A percentile compares a stretch with the other conserved stretches of the same genome.
phyloP scores from a whole-genome alignment of 1,140 invertebrate species.

The Calycopis cecrops region DNA sequence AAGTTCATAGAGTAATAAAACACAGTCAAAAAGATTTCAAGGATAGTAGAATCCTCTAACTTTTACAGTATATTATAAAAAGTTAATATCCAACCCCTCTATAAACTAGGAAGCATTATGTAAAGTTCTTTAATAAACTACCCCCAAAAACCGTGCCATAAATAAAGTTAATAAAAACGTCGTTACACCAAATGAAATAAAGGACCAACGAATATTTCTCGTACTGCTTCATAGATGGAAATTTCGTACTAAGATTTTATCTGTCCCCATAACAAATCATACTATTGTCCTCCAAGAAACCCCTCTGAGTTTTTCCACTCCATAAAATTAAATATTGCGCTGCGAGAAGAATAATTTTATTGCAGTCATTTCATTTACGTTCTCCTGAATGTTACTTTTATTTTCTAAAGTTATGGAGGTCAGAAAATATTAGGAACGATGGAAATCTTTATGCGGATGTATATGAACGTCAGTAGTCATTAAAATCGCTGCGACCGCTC shows the following conservation, averaged over 20 bases:
- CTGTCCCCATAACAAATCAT: constrained; percentile 59
- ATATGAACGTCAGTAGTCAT: no score
- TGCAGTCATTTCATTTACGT: constrained; percentile 25
- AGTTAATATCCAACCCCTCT: background rate
- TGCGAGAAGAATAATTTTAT: constrained; percentile 55
- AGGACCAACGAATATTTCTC: constrained; percentile 37
- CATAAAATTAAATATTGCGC: constrained; percentile 65
- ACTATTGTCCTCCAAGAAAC: constrained; percentile 46
- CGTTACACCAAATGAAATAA: constrained; percentile 33
- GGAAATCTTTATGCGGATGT: no score
- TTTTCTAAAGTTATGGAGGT: background rate
- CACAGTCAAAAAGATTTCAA: no score
- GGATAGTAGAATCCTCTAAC: no score
- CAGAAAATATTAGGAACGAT: background rate
- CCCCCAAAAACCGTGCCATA: constrained; percentile 34
- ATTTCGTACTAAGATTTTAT: constrained; percentile 38
- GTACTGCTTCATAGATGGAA: constrained; percentile 36
- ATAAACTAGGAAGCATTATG: constrained; percentile 17
- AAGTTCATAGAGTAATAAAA: no score
- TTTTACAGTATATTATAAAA: background rate
- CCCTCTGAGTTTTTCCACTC: constrained; percentile 56
- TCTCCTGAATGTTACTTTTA: background rate
- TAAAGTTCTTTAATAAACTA: constrained; percentile 36
- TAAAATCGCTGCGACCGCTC: no score
- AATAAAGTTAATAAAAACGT: constrained; percentile 48